Evolutionary conservation across 2,113 vertebrate species (phyloP).

Genomic region (Ailuropoda melanoleuca): DNA sequence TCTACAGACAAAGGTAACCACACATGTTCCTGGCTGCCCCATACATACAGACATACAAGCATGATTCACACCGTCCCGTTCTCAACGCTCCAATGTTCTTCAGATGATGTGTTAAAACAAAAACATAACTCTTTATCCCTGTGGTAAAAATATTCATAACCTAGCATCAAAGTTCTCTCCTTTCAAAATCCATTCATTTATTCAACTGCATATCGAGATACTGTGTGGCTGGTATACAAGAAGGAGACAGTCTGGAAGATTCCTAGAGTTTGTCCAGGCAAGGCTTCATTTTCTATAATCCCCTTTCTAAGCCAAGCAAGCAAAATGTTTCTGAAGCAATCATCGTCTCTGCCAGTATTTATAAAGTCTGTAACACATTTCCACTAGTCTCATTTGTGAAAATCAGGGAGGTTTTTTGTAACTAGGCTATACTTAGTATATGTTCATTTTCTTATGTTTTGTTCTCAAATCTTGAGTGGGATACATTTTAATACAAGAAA

Average conservation of each 20-base stretch:
- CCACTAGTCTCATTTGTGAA: background rate
- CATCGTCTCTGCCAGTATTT: background rate
- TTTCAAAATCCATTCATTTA: conserved; percentile 11
- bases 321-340: background rate
- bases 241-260: background rate
- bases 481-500: background rate
- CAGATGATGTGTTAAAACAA: background rate
- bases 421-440: background rate
- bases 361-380: background rate
- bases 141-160: background rate
- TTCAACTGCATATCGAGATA: background rate
- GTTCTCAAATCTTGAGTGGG: conserved; percentile 16
- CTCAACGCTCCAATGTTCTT: background rate
- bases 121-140: background rate
- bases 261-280: background rate
- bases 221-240: background rate
- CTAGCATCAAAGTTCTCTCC: background rate
- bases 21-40: background rate
- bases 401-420: background rate
- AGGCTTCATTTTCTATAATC: background rate
- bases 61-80: background rate
- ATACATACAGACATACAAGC: background rate
- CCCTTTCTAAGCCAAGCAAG: background rate
- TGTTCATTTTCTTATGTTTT: background rate
- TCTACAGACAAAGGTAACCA: background rate